Percentiles rank a stretch among this genome's conserved stretches.
Conservation (phyloP, 2,888 invertebrate genomes). For the Tetranychus piercei region DNA sequence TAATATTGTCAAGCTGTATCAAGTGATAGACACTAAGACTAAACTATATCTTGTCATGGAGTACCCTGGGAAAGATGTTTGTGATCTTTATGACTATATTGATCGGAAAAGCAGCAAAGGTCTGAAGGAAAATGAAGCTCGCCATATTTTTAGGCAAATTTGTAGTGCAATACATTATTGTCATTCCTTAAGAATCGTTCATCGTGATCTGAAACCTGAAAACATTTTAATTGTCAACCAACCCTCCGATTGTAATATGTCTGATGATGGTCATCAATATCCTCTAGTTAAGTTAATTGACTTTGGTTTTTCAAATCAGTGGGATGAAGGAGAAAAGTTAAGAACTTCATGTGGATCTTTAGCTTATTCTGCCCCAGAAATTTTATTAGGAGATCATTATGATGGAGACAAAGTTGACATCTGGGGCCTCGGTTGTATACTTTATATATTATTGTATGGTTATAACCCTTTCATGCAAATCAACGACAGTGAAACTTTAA, state of each 20-base stretch:
- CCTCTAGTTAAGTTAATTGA: slow-evolving; percentile 86
- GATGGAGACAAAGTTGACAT: slow-evolving; percentile 97
- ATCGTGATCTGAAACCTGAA: slow-evolving; percentile 92
- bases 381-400: slow-evolving; percentile 76
- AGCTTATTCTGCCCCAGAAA: slow-evolving; percentile 98
- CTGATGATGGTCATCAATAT: slow-evolving; percentile 9
- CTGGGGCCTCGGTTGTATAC: slow-evolving; percentile 94
- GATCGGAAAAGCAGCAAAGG: slow-evolving; percentile 46
- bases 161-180: slow-evolving; percentile 92
- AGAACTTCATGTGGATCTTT: slow-evolving; percentile 96
- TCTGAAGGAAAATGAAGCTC: slow-evolving; percentile 19
- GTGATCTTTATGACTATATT: slow-evolving; percentile 95
- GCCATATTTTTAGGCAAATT: slow-evolving; percentile 39
- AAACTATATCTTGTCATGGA: slow-evolving; percentile 55
- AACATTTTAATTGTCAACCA: slow-evolving; percentile 99
- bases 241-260: slow-evolving; percentile 40
- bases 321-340: slow-evolving; percentile 64
- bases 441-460: slow-evolving; percentile 95
- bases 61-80: slow-evolving; percentile 54
- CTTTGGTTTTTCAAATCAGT: slow-evolving; percentile 83
- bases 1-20: slow-evolving; percentile 90
- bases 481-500: slow-evolving; percentile 95
- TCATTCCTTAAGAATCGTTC: slow-evolving; percentile 71
- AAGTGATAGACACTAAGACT: slow-evolving; percentile 97
- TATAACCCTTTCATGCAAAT: slow-evolving; percentile 96